Base-by-base conservation (phyloP, 2,113 vertebrate genomes). In the Struthidea cinerea region DNA sequence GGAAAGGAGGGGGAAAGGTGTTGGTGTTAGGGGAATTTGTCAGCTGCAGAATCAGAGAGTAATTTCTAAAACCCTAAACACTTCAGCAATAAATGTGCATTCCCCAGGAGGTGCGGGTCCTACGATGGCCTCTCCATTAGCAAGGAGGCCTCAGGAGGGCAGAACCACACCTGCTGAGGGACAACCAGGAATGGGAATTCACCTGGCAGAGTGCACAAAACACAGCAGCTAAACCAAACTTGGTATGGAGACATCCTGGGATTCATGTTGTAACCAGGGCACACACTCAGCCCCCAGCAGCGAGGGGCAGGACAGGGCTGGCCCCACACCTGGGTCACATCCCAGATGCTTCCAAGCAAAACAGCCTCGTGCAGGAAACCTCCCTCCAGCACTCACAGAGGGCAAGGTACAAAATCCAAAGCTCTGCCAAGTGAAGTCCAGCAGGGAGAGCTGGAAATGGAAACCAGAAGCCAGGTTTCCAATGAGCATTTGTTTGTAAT, bases 311-410 rank as follows among this genome's bases (percentile, higher is more conserved):
- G 63, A 67, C 49, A 74, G 70, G 70, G 70, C 77, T 60, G 61
- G 71, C 61, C 21, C 7, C 1, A 55, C 55, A 12, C 23, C 0
- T 21, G 17, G 49, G 59, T 8, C 73, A 74, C 1, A 2, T n/a
- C 44, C 84, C 73, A 56, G 50, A 37, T 0, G 2, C 73, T 56
- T 17, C 42, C 30, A 15, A 67, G 42, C 41, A 57, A 39, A 80
- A 63, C 56, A 68, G 55, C 41, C 35, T 76, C 2, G 0, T 1
- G 1, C 0, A 0, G 37, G 42, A 74, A 91, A 56, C 13, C 41
- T 74, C 65, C 65, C 39, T 74, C 39, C 93, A 79, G 67, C 79
- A 27, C 20, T 41, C 49, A 59, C 20, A 55, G 33, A 77, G 50
- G 16, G 73, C 37, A 82, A 35, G 49, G 32, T 10, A 88, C 2